Conservation (phyloP, 37 sponge, comb jelly and placozoan species). For the Beroe forskalii region DNA sequence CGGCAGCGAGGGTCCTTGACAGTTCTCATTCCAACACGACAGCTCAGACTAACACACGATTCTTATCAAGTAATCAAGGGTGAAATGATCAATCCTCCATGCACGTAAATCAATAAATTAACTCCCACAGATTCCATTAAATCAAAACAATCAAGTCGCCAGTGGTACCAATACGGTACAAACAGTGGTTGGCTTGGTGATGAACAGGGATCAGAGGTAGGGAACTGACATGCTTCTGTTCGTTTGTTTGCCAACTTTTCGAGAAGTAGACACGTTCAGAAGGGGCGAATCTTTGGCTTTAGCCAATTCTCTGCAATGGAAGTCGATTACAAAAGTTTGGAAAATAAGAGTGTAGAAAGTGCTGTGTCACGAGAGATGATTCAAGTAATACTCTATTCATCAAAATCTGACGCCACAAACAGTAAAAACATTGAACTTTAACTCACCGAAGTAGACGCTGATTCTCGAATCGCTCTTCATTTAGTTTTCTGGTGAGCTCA, state of each 20-base stretch:
- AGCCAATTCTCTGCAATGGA: constrained; percentile 37
- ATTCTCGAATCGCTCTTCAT: constrained; percentile 92
- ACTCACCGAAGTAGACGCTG: constrained; percentile 70
- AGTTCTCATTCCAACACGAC: no score
- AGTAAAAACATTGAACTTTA: background rate
- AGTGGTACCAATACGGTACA: no score
- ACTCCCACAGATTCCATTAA: no score
- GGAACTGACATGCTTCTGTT: constrained; percentile 60
- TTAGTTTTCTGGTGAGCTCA: constrained; percentile 80
- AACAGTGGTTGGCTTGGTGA: no score
- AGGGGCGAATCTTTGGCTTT: constrained; percentile 56
- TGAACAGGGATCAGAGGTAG: background rate
- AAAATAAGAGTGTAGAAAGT: no score
- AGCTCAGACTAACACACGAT: no score
- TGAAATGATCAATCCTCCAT: no score
- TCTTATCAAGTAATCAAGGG: no score
- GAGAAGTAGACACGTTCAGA: background rate
- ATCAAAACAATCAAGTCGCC: no score
- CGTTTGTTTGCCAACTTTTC: constrained; percentile 43
- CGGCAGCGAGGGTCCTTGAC: no score
- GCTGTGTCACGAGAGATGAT: no score
- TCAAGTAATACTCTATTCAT: background rate
- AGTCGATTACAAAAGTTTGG: background rate
- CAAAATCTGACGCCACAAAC: background rate
- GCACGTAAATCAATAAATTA: no score